Base-by-base conservation (phyloP, 1,140 invertebrate genomes). In the Anoplophora glabripennis region DNA sequence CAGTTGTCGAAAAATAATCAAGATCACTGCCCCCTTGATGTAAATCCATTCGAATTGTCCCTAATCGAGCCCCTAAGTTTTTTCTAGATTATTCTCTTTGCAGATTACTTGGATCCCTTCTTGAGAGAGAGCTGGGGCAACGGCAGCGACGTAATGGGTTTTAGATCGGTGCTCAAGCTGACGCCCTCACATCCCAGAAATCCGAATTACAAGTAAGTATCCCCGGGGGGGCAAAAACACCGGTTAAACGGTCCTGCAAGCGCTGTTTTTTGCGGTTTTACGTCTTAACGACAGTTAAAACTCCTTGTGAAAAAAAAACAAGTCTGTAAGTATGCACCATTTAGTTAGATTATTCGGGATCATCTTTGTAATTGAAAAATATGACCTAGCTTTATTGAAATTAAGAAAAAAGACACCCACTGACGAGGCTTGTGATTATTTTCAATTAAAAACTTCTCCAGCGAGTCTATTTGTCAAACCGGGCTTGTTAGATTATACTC, bases 121-220 rank as follows among this genome's bases (percentile, higher is more conserved):
- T 67, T 85, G 61, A 81, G 78, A 67, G 69, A 71, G 64, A 68
- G 61, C 12, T 75, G 72, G 72, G 66, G 59, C 11, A 72, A 74
- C 51, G 80, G 77, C 58, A 83, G 78, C 62, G 83, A 85, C 66
- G 78, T 84, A 34, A 76, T 83, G 69, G 85, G 83, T 36, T 89
- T 89, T 74, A 79, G 86, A 68, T 86, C 86, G 34, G 84, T 89
- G 53, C 76, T 91, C 60, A 84, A 86, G 76, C 74, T 89, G 57
- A 89, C 86, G 2, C 84, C 86, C 12, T 88, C 86, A 1, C 83
- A 86, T 74, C 85, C 86, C 5, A 82, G 81, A 61, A 86, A 87
- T 73, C 84, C 84, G 17, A 76, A 85, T 61, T 88, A 86, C 72
- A 78, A 78, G 86, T 88, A 79, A 83, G 80, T 78, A 40, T 33